phyloP scores from a whole-genome alignment of 2,113 vertebrate species.

The Patagioenas fasciata region DNA sequence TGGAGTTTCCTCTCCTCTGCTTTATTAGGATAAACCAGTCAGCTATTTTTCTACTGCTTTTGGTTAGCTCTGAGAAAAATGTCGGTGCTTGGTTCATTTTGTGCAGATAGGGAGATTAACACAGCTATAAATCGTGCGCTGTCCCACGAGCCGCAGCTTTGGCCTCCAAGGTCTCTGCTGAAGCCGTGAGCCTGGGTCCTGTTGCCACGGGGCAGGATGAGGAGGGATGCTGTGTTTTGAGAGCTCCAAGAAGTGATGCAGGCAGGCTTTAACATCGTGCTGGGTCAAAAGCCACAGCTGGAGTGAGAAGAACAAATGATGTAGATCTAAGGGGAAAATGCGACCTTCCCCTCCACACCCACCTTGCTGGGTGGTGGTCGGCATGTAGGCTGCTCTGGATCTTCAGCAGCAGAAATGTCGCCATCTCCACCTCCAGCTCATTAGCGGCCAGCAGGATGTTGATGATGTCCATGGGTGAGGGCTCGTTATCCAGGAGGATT shows the following conservation, averaged over 20 bases:
- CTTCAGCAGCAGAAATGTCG: constrained; percentile 55
- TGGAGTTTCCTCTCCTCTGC: background rate
- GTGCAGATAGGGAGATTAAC: background rate
- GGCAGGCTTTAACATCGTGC: rapidly evolving
- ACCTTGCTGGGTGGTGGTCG: constrained; percentile 48
- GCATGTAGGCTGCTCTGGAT: constrained; percentile 34
- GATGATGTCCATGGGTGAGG: constrained; percentile 52
- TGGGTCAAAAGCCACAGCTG: background rate
- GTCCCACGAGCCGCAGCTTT: background rate
- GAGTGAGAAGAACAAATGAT: background rate
- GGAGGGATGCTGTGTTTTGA: no score
- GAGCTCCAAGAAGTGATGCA: background rate
- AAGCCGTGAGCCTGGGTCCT: background rate
- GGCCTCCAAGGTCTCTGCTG: background rate
- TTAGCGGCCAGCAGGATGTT: constrained; percentile 58
- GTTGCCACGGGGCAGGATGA: no score
- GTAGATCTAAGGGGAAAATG: background rate
- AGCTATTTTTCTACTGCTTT: background rate
- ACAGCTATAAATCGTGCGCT: background rate
- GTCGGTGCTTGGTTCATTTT: background rate
- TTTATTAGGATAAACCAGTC: background rate
- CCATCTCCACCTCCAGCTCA: constrained; percentile 21
- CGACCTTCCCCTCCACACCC: background rate
- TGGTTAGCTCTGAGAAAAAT: background rate
- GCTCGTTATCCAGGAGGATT: constrained; percentile 52